phyloP scores from a whole-genome alignment of 2,797 vertebrate genomes.

The Phalanger gymnotis region DNA sequence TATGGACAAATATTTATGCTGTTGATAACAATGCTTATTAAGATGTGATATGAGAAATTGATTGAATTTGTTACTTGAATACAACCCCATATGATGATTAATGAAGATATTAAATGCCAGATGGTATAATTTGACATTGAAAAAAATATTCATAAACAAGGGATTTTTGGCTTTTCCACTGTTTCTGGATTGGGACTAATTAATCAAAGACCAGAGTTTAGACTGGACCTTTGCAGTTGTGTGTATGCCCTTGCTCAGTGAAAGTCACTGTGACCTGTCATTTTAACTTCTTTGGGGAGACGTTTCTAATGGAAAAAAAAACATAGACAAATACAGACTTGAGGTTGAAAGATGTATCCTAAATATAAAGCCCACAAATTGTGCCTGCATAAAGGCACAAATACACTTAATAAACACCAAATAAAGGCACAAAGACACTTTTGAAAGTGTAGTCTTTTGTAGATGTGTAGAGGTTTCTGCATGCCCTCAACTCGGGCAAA shows the following conservation, averaged over 20 bases:
- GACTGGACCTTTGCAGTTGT: constrained; percentile 41
- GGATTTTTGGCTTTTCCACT: constrained; percentile 57
- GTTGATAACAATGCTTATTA: constrained; percentile 56
- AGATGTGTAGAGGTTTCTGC: background rate
- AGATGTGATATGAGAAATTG: constrained; percentile 62
- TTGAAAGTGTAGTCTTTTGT: background rate
- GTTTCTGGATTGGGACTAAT: constrained; percentile 61
- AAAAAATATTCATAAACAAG: constrained; percentile 67
- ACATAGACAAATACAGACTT: background rate
- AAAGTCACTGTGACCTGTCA: background rate
- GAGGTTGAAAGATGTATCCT: background rate
- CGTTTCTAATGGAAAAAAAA: background rate
- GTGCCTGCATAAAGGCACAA: background rate
- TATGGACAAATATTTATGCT: constrained; percentile 46
- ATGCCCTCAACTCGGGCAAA: background rate
- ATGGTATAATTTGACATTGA: constrained; percentile 73
- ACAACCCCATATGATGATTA: constrained; percentile 75
- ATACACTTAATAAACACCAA: too few species aligned
- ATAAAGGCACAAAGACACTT: too few species aligned
- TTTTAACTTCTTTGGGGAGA: background rate
- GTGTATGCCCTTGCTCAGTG: background rate
- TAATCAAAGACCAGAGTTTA: constrained; percentile 68
- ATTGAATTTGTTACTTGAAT: constrained; percentile 68
- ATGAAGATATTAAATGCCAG: constrained; percentile 73
- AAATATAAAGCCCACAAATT: background rate